Base-by-base conservation (phyloP, 2,888 invertebrate genomes). In the Nematopogon swammerdamellus region DNA sequence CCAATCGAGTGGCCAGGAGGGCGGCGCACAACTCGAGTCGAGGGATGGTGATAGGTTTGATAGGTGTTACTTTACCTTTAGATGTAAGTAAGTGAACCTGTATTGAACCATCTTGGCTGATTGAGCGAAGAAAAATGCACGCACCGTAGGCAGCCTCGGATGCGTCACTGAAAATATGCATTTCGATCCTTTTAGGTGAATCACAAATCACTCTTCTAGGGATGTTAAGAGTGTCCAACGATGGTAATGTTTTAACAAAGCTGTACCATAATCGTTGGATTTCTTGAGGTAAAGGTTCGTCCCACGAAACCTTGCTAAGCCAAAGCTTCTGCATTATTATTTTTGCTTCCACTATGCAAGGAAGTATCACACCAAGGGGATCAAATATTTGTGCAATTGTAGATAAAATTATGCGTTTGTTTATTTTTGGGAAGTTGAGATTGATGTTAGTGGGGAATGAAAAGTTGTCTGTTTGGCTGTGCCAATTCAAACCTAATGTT, bases 241-340 rank as follows among this genome's bases (percentile, higher is more conserved):
- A 18, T 18, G 50, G 43, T 42, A 54, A 16, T 20, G 30, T 19
- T 3, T 30, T 17, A 19, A 14, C 16, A 18, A 52, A 49, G 11
- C 43, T 47, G 8, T 19, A 4, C 51, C 51, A 54, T 6, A n/a
- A 3, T 14, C n/a, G 44, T 19, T 29, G 2, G 16, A 51, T 18
- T 11, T 51, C 45, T 1, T 5, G 17, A 6, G 59, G 47, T 5
- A 60, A 52, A 43, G 50, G 52, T 3, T 55, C 55, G 25, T 59
- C 60, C 60, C 59, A 59, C 3, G 47, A 29, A 11, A 49, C 54
- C 51, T 57, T 57, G 2, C 51, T 11, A 4, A 54, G n/a, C 59
- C 60, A 60, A 2, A 60, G 43, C 2, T 25, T 49, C 44, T 60
- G 59, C 19, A 59, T 47, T 8, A 60, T 47, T n/a, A 57, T 43